Evolutionary conservation across 2,797 vertebrate species (phyloP).

Genomic region (Anabacerthia variegaticeps): DNA sequence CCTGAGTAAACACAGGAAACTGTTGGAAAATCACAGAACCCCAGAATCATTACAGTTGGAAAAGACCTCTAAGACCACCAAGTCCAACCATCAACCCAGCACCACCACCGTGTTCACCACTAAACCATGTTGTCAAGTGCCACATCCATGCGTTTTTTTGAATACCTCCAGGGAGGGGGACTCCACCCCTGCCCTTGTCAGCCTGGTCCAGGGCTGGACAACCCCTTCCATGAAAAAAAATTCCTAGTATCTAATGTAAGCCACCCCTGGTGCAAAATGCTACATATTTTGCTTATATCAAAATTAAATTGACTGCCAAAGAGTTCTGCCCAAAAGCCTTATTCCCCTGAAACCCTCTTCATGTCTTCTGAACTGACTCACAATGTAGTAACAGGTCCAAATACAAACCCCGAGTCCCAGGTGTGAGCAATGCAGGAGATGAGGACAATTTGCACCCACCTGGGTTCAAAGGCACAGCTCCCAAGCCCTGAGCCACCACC

Average conservation of each 20-base stretch:
- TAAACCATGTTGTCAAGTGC: background rate
- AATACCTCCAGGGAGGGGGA: background rate
- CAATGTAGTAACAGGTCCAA: background rate
- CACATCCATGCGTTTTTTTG: background rate
- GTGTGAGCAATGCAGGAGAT: background rate
- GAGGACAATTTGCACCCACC: background rate
- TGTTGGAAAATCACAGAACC: background rate
- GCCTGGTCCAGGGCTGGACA: background rate
- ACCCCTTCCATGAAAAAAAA: background rate
- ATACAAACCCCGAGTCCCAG: rapidly evolving
- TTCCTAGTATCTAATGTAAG: background rate
- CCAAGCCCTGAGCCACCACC: background rate
- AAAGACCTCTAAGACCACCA: background rate
- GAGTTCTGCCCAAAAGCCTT: background rate
- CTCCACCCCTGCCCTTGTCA: background rate
- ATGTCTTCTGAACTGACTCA: background rate
- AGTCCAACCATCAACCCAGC: background rate
- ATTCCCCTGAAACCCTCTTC: background rate
- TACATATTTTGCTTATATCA: background rate
- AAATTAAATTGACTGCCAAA: background rate
- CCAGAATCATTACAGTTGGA: background rate
- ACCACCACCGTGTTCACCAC: background rate
- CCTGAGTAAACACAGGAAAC: background rate
- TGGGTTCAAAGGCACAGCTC: background rate
- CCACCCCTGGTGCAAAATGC: background rate